These are phyloP conservation scores for Pachyseris speciosa DNA, from an alignment of 64 coral and sea anemone genomes.

Conservation along the genomic window DNA sequence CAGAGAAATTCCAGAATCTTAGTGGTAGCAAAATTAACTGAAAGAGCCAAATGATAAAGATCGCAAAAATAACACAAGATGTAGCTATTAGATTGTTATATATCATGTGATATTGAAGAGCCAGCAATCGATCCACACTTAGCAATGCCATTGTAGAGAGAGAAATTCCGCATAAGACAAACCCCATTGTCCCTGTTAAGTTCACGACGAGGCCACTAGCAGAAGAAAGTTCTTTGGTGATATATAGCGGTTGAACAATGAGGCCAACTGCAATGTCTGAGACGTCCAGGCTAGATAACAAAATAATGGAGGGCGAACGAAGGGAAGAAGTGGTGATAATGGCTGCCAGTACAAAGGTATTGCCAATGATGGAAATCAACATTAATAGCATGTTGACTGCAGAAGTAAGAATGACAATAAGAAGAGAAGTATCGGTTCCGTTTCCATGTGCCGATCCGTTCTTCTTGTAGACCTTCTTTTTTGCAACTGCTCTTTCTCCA, in stretches of 20 bases:
- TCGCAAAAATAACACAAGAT: not conserved
- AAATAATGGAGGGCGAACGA: slow-evolving; percentile 20
- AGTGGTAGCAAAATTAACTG: not conserved
- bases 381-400: not conserved
- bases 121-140: slow-evolving; percentile 42
- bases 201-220: not conserved
- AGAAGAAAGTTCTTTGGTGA: not conserved
- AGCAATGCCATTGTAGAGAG: slow-evolving; percentile 39
- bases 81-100: slow-evolving; percentile 7
- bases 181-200: not conserved
- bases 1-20: not conserved
- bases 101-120: slow-evolving; percentile 34
- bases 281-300: slow-evolving; percentile 21
- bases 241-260: slow-evolving; percentile 22
- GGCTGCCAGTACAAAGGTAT: not conserved
- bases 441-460: too few relatives aligned
- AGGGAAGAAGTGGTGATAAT: not conserved
- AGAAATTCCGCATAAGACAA: slow-evolving; percentile 48
- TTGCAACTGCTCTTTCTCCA: too few relatives aligned
- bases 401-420: not conserved
- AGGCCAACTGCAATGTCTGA: slow-evolving; percentile 47
- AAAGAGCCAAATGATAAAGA: slow-evolving; percentile 33
- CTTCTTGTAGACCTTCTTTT: too few relatives aligned
- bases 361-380: slow-evolving; percentile 37
- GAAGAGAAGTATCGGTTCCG: too few relatives aligned